Evolutionary conservation across 2,888 invertebrate genomes (phyloP), one percentile per base, ranked within the genome.

Genomic region (Erebia ligea): DNA sequence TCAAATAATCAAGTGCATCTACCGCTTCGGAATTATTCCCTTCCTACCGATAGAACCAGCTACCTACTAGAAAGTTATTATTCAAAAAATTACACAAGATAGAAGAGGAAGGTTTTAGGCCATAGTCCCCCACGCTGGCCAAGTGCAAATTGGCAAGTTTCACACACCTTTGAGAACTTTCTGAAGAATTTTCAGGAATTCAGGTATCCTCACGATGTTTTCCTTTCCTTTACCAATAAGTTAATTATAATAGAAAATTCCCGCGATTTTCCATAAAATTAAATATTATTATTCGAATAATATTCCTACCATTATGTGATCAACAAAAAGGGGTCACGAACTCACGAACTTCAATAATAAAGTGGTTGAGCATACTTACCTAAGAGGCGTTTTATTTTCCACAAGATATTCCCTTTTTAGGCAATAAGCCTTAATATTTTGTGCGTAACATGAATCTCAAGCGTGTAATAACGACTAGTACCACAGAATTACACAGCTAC

Each of bases 401-500:
- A 8, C 9, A 17, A 52, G 9, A 17, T 52, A 50, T n/a, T 50
- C n/a, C 15, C 34, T 34, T 50, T 50, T 17, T 17, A 42, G 42
- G 11, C 10, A 9, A 11, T 42, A 17, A 17, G 17, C n/a, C 8
- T 19, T 21, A 62, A 19, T 48, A 54, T 40, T 50, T 21, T 15
- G 25, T 21, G 45, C 25, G 48, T 48, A 50, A 19, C 54, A 15
- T 19, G 13, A 56, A 54, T 13, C 65, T 66, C 56, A 56, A 66
- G 56, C 56, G 56, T 66, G 56, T 56, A 57, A 66, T 66, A 73
- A 72, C 42, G 63, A 68, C 70, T 65, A 71, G 67, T 71, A 57
- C 68, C 52, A 67, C 52, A 3, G 63, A 70, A 72, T 72, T 73
- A 71, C 82, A 81, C 82, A 82, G 78, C 76, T 59, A 50, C 78